Percentiles rank a stretch among this genome's conserved stretches.
phyloP scores from a whole-genome alignment of 2,888 invertebrate species.

The Octodonta nipae region DNA sequence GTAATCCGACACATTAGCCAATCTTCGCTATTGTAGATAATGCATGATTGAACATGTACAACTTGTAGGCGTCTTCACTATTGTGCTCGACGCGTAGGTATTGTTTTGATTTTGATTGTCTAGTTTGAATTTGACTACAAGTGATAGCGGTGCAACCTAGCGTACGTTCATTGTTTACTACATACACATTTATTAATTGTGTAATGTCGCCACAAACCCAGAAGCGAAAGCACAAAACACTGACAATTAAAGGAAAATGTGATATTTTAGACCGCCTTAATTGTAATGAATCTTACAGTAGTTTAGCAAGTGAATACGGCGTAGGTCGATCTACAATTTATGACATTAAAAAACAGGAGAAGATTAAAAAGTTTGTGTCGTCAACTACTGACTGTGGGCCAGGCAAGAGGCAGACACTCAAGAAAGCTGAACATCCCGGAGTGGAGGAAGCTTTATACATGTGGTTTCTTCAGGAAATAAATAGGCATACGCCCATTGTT shows the following conservation, averaged over 20 bases:
- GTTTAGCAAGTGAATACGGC: conserved; percentile 12
- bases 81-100: conserved; percentile 2
- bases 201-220: background rate
- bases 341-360: conserved; percentile 7
- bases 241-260: conserved; percentile 2
- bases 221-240: conserved; percentile 2
- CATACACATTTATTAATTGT: background rate
- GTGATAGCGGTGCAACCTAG: conserved; percentile 3
- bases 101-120: background rate
- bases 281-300: conserved; percentile 4
- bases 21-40: too few relatives aligned
- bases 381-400: background rate
- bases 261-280: conserved; percentile 1
- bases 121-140: conserved; percentile 3
- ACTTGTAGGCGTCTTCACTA: background rate
- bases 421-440: conserved; percentile 6
- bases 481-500: conserved; percentile 7
- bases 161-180: conserved; percentile 3
- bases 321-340: conserved; percentile 11
- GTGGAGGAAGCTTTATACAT: conserved; percentile 15
- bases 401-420: background rate
- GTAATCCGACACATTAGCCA: conserved; percentile 2
- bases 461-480: conserved; percentile 16
- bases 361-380: conserved; percentile 9
- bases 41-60: too few relatives aligned